Evolutionary conservation across 2,113 vertebrate genomes (phyloP), one percentile per base, ranked within the genome.

Genomic region (Globicephala melas): DNA sequence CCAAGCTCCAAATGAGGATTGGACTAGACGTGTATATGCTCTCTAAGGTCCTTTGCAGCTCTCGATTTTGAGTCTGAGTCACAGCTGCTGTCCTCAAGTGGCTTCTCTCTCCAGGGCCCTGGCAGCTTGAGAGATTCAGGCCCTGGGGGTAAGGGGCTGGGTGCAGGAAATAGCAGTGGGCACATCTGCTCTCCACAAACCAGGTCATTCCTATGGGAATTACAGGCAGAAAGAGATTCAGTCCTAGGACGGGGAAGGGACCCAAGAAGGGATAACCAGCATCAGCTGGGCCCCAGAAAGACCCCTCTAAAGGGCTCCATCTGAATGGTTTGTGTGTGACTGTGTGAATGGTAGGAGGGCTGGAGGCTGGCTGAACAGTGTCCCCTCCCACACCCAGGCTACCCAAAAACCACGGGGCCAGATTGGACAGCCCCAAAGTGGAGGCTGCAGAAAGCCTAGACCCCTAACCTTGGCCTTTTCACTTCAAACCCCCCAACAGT

Each of bases 151-250:
- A 77, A 7, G 3, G 14, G 18, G 6, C 8, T 5, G 23, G 18
- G 18, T 2, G 15, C 38, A 60, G 76, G 82, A 89, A 80, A 65
- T 3, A 60, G 58, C 50, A 8, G 31, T 28, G 68, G 36, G 25
- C 41, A 47, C 67, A 76, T 68, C 92, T n/a, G 33, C 81, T 65
- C 62, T 44, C 86, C 62, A n/a, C 86, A 73, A 87, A 84, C 44
- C 50, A 70, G 73, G 50, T 53, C 23, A 20, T 44, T 79, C 38
- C 68, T 41, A 62, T 50, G 58, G 55, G 70, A 82, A 85, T 60
- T 62, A 84, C 14, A 41, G 14, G 21, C 55, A 25, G 36, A 62
- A 50, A 36, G 76, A 94, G 88, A 67, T 33, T 7, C 60, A 77
- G 47, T 53, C 76, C 53, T 67, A 14, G 81, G 55, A 25, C 62